Base-by-base conservation (phyloP, 2,797 vertebrate genomes). In the Rhabdophis nuchalis region DNA sequence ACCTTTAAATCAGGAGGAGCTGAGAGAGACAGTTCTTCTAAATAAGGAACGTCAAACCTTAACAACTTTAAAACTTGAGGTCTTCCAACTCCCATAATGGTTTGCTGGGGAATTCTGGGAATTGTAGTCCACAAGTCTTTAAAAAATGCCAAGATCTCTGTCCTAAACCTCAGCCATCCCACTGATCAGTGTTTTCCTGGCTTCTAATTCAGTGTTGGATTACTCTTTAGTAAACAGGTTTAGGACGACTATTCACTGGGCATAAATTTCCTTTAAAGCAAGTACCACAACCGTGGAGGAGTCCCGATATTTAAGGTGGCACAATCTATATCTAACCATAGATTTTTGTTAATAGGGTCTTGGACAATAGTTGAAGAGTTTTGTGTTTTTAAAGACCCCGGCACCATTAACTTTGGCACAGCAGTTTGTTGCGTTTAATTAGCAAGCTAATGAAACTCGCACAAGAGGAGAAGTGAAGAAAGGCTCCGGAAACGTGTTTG, bases 351-450 rank as follows among this genome's bases (percentile, higher is more conserved):
- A 91, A 91, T 89, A 89, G 46, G 86, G 82, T 95, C 92, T 60
- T 27, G 93, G 93, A 96, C 96, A 96, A 94, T 93, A 95, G 95
- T 96, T 96, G 95, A 93, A 94, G 96, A 96, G 95, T 95, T 96
- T 93, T 94, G 94, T 95, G 89, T 95, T 96, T 96, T 96, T 95
- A 96, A 96, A 95, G 93, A n/a, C 6, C 94, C 96, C 94, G 82
- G 85, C 93, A 92, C 92, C 94, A 96, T 97, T 97, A 96, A 97
- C 96, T 96, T 96, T 96, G 95, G 95, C 95, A 95, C 92, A 0
- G 86, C 94, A 95, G 94, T 95, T 96, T 93, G 96, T 94, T 96
- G 96, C 95, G 95, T 96, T 96, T 96, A 96, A 96, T 97, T 96
- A 96, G 96, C 95, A 96, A 93, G 96, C 95, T 96, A 97, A 97